Percentiles rank a stretch among this genome's conserved stretches.
These are phyloP conservation scores for Plectrocnemia conspersa DNA, from an alignment of 1,140 invertebrate genomes.

Conservation along the genomic window DNA sequence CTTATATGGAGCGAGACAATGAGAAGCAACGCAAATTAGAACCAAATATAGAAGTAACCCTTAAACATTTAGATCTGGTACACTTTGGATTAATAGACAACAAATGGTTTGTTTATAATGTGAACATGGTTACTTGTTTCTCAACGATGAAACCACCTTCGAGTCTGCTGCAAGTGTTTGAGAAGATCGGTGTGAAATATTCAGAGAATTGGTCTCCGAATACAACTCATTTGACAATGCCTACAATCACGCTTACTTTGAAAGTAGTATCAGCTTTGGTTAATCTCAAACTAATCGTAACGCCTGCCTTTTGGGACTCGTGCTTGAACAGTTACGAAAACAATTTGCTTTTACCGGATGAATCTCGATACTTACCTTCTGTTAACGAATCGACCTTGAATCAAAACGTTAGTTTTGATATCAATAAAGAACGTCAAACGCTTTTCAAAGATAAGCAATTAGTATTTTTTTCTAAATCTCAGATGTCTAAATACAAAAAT, in stretches of 20 bases:
- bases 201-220: slow-evolving; percentile 47
- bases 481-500: slow-evolving; percentile 52
- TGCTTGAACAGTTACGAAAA: slow-evolving; percentile 47
- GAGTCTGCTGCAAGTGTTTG: slow-evolving; percentile 41
- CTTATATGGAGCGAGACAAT: slow-evolving; percentile 47
- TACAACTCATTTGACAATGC: slow-evolving; percentile 63
- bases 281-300: slow-evolving; percentile 59
- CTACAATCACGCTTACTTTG: slow-evolving; percentile 60
- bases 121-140: slow-evolving; percentile 43
- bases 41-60: slow-evolving; percentile 38
- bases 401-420: slow-evolving; percentile 52
- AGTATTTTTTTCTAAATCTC: slow-evolving; percentile 56
- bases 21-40: slow-evolving; percentile 34
- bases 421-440: slow-evolving; percentile 46
- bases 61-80: slow-evolving; percentile 47
- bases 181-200: slow-evolving; percentile 44
- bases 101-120: slow-evolving; percentile 46
- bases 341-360: slow-evolving; percentile 47
- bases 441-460: slow-evolving; percentile 59
- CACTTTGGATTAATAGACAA: slow-evolving; percentile 53
- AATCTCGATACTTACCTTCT: slow-evolving; percentile 51
- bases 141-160: slow-evolving; percentile 48
- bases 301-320: slow-evolving; percentile 56
- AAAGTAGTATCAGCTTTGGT: slow-evolving; percentile 65
- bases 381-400: slow-evolving; percentile 54